Base-by-base conservation (phyloP, 2,113 vertebrate genomes). In the Coregonus clupeaformis region DNA sequence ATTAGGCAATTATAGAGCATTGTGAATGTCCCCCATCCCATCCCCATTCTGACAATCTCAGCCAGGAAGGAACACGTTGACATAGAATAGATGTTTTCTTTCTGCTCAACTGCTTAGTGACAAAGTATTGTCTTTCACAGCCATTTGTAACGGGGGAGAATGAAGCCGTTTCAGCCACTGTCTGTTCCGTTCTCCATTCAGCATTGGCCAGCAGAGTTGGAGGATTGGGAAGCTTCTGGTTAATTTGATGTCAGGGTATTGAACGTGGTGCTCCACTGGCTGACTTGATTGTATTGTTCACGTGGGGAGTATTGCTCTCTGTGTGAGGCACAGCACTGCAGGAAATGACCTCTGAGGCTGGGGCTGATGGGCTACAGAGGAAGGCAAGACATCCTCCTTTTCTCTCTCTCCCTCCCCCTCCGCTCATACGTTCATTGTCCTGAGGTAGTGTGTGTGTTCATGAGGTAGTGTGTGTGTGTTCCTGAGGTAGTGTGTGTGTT, bases 301-400 rank as follows among this genome's bases (percentile, higher is more conserved):
- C 68, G 76, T 75, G 47, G 66, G 71, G 70, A 72, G 78, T 79
- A 87, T 83, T 78, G 69, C 69, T 9, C 77, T 82, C 79, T 69
- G 36, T 42, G 36, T 42, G 36, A 42, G 36, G 36, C 9, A 42
- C 36, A 11, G 36, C 73, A 78, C 82, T 81, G 84, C 80, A 88
- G 85, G 86, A 87, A 86, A 88, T 87, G 77, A 86, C 84, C 84
- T 86, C 75, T 82, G 82, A 71, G 29, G 86, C 83, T 80, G 82
- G 80, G 82, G 36, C 36, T 85, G 84, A 84, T 83, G 85, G 83
- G 80, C 36, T 42, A 11, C 9, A 42, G 9, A 22, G 20, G 5
- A 62, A 62, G 22, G 20, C 9, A 62, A 62, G 11, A 9, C 24
- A 12, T 24, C 12, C 63, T 65, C 25, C 11, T 14, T 24, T 65